phyloP scores from a whole-genome alignment of 2,888 invertebrate species.

The Notodonta ziczac region DNA sequence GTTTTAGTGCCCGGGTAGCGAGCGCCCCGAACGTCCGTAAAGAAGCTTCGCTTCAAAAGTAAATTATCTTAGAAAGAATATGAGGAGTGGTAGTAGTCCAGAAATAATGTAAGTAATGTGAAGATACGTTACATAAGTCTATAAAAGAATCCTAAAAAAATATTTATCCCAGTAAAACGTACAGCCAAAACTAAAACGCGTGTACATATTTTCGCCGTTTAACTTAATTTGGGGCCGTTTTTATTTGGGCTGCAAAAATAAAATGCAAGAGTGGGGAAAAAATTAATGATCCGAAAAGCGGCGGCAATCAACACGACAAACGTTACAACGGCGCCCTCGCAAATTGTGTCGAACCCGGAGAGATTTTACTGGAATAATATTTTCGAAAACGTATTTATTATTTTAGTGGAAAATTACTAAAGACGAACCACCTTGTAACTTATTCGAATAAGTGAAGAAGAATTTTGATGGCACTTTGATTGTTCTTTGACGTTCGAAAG shows the following conservation, averaged over 20 bases:
- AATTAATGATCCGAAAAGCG: conserved; percentile 34
- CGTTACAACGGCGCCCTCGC: conserved; percentile 3
- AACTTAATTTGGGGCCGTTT: not conserved
- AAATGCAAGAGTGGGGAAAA: conserved; percentile 22
- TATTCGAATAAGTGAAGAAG: too few species aligned
- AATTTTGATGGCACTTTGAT: too few species aligned
- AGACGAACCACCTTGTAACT: too few species aligned
- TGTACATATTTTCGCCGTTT: not conserved
- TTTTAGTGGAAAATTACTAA: too few species aligned
- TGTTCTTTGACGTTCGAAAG: too few species aligned
- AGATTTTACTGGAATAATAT: not conserved
- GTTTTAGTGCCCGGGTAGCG: too few species aligned
- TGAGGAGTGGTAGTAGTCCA: not conserved
- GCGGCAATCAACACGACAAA: conserved; percentile 35
- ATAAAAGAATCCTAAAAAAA: not conserved
- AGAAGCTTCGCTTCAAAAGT: too few species aligned
- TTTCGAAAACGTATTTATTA: not conserved
- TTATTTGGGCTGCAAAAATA: conserved; percentile 26
- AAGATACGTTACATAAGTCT: not conserved
- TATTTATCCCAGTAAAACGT: too few species aligned
- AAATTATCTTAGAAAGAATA: too few species aligned
- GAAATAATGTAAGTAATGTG: not conserved
- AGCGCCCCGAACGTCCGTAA: too few species aligned
- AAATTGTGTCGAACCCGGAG: conserved; percentile 16
- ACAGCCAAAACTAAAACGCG: conserved; percentile 1